Base-by-base conservation (phyloP, 2,888 invertebrate species). In the Cheilosia impressa region DNA sequence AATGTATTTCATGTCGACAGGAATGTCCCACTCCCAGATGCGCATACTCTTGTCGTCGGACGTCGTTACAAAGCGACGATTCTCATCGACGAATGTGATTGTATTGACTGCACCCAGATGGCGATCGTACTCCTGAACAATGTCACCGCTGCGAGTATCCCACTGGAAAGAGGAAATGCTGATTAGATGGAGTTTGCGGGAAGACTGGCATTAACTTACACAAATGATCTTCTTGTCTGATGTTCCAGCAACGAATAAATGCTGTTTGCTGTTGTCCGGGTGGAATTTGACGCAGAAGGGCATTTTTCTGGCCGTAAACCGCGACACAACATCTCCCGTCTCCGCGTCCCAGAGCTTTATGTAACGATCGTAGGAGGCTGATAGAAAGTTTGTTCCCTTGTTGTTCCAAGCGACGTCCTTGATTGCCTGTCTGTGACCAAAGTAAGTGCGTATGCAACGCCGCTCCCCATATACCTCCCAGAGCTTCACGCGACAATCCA, bases 271-370 rank as follows among this genome's bases (percentile, higher is more conserved):
- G 62, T 96, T 95, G 90, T 99, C 99, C 0, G 99, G 99, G 93
- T 99, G 96, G 92, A 99, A 99, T 93, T 98, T 99, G 55, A 97
- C 96, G 92, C 99, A 99, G 93, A 99, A 99, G 0, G 99, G 98
- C 89, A 99, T 98, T 93, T 99, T 99, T 72, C 98, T 95, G 62
- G 98, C 98, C 19, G 98, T 98, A 93, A 99, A 99, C 53, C 98
- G 94, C 0, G 95, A 95, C 38, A 97, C 92, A 83, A 97, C 97
- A 88, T 95, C 95, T 57, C 99, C 99, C 0, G 97, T 97, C 93
- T 99, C 99, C 0, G 99, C 99, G 92, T 99, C 99, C 99, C 99
- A 99, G 53, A 99, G 93, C 93, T 99, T 99, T 77, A 99, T 97
- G 91, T 97, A 99, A 69, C 98, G 95, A 93, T 99, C 99, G 93